phyloP scores from a whole-genome alignment of 2,888 invertebrate genomes.

The Coenonympha glycerion region DNA sequence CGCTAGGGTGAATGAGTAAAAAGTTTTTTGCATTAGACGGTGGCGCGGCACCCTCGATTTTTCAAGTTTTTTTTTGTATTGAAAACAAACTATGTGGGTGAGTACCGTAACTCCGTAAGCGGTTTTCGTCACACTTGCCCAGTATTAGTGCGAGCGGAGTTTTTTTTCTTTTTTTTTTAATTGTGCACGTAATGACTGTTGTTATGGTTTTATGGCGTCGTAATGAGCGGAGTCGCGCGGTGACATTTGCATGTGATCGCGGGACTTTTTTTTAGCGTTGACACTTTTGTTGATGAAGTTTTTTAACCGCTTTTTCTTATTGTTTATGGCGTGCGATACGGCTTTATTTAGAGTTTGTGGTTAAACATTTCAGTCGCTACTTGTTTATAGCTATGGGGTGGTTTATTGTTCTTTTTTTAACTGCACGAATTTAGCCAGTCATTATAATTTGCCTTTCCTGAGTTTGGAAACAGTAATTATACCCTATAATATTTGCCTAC shows the following conservation, averaged over 20 bases:
- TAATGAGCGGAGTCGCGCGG: constrained; percentile 66
- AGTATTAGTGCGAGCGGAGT: constrained; percentile 58
- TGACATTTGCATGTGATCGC: constrained; percentile 71
- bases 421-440: constrained; percentile 44
- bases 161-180: constrained; percentile 72
- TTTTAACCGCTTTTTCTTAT: constrained; percentile 59
- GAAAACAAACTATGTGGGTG: constrained; percentile 73
- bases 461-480: not conserved
- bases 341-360: constrained; percentile 69
- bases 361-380: constrained; percentile 67
- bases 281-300: constrained; percentile 64
- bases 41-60: constrained; percentile 70
- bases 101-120: constrained; percentile 68
- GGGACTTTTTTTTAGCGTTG: constrained; percentile 58
- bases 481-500: not conserved
- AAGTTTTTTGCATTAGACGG: constrained; percentile 75
- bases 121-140: constrained; percentile 72
- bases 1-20: constrained; percentile 75
- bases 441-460: constrained; percentile 11
- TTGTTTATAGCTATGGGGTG: constrained; percentile 66
- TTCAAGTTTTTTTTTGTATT: constrained; percentile 55
- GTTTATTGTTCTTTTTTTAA: constrained; percentile 53
- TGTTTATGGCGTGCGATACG: constrained; percentile 58
- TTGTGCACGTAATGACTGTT: constrained; percentile 69
- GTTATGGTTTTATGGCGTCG: constrained; percentile 69